Evolutionary conservation across 2,113 vertebrate genomes (phyloP).

Genomic region (Urocolius indicus): DNA sequence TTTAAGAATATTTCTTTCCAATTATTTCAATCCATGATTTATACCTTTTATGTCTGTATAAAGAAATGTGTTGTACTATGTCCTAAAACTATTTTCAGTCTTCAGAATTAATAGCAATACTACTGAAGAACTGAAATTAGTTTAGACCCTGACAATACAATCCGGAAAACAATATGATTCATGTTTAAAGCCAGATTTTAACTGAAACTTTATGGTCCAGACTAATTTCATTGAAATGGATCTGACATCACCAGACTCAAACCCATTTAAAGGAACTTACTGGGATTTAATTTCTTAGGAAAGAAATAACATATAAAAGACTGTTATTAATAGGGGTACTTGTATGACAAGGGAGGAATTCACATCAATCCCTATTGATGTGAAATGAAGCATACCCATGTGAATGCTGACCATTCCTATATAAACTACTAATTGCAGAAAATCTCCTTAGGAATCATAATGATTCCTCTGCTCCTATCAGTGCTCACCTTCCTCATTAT

Average conservation of each 20-base stretch:
- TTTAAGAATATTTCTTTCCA: background rate
- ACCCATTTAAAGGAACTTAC: background rate
- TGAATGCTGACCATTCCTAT: background rate
- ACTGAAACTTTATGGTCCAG: background rate
- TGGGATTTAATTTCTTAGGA: background rate
- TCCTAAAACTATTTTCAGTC: constrained; percentile 6
- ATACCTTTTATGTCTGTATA: background rate
- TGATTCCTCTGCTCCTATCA: background rate
- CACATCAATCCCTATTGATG: background rate
- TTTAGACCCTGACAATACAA: background rate
- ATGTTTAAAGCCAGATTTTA: background rate
- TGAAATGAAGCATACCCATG: background rate
- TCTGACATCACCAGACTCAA: background rate
- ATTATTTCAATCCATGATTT: constrained; percentile 35
- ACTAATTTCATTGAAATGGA: background rate
- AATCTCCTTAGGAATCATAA: background rate
- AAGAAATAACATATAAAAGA: background rate
- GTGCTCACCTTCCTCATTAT: background rate
- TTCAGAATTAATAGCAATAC: background rate
- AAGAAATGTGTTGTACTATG: background rate
- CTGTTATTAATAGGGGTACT: background rate
- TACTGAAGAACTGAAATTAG: background rate
- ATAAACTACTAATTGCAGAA: background rate
- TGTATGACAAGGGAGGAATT: background rate
- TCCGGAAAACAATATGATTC: background rate